phyloP scores from a whole-genome alignment of 1,140 invertebrate species.

The Heliothis subflexa region DNA sequence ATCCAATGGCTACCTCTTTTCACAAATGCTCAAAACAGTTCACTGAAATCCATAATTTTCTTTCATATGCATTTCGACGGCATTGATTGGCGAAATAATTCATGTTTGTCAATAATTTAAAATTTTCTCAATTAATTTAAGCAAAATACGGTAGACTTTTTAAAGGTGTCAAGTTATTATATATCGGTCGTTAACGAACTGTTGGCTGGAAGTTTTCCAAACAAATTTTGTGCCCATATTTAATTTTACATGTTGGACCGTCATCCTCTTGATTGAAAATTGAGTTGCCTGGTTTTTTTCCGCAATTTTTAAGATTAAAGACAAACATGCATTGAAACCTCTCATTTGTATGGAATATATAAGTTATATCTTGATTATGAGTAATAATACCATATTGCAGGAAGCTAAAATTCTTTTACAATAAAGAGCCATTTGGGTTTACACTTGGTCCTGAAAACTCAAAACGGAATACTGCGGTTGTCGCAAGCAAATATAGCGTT shows the following conservation, averaged over 20 bases:
- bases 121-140: neutral
- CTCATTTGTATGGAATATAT: too few species aligned
- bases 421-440: neutral
- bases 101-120: neutral
- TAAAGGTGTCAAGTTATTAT: conserved; percentile 7
- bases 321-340: neutral
- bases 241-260: neutral
- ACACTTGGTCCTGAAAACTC: too few species aligned
- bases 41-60: too few species aligned
- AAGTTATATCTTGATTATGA: too few species aligned
- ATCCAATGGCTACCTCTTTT: too few species aligned
- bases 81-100: neutral
- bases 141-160: neutral
- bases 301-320: neutral
- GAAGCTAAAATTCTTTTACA: neutral
- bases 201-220: neutral
- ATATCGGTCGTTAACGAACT: conserved; percentile 17
- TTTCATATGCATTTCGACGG: too few species aligned
- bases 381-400: too few species aligned
- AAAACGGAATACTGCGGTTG: too few species aligned
- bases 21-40: too few species aligned
- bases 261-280: neutral
- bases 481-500: too few species aligned
- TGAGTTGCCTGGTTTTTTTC: neutral
- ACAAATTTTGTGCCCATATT: neutral